Evolutionary conservation across 2,888 invertebrate genomes (phyloP).

Genomic region (Limenitis camilla): DNA sequence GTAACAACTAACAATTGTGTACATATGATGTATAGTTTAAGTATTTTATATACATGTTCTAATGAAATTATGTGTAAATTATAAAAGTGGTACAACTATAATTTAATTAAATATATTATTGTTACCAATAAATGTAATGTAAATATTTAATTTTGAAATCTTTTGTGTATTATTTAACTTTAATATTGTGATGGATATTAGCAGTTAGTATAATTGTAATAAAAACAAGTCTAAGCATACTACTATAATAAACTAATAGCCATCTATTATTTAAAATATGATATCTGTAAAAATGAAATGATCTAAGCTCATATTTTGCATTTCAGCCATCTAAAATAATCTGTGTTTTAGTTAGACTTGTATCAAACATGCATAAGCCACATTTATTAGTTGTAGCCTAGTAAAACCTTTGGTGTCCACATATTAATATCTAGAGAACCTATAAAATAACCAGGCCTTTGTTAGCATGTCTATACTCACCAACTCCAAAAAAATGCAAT

Average conservation of each 20-base stretch:
- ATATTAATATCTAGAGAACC: not conserved
- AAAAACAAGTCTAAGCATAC: slow-evolving; percentile 6
- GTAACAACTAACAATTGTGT: too few relatives aligned
- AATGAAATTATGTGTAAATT: too few relatives aligned
- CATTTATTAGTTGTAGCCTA: not conserved
- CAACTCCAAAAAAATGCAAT: slow-evolving; percentile 18
- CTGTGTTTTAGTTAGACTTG: not conserved
- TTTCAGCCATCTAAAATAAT: slow-evolving; percentile 2
- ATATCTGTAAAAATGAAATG: slow-evolving; percentile 7
- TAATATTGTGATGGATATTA: not conserved
- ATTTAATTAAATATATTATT: too few relatives aligned
- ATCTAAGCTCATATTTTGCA: not conserved
- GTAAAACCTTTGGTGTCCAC: not conserved
- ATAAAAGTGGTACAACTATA: too few relatives aligned
- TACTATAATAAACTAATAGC: slow-evolving; percentile 3
- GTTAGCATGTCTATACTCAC: slow-evolving; percentile 14
- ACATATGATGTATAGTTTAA: too few relatives aligned
- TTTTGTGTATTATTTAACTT: too few relatives aligned
- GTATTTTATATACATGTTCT: too few relatives aligned
- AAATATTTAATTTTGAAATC: too few relatives aligned
- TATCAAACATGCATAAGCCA: slow-evolving; percentile 8
- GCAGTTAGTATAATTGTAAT: not conserved
- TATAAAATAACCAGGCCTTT: not conserved
- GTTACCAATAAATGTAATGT: too few relatives aligned
- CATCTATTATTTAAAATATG: slow-evolving; percentile 2